phyloP scores from a whole-genome alignment of 2,113 vertebrate genomes.

The Oncorhynchus gorbuscha region DNA sequence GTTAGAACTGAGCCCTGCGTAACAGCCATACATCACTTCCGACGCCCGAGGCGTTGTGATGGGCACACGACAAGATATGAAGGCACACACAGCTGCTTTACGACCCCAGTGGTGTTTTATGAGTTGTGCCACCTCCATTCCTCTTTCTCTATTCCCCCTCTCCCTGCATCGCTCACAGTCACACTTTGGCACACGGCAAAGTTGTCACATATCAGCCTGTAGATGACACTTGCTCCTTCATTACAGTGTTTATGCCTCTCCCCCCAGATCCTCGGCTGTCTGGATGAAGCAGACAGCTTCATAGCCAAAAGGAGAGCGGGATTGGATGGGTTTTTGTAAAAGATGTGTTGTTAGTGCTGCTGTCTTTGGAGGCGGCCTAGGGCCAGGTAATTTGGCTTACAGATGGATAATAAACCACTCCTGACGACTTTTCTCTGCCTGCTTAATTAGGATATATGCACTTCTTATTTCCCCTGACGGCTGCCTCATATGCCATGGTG shows the following conservation, averaged over 20 bases:
- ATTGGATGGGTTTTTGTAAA: slow-evolving; percentile 14
- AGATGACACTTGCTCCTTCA: slow-evolving; percentile 14
- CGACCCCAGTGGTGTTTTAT: slow-evolving; percentile 21
- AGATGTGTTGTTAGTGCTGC: slow-evolving; percentile 18
- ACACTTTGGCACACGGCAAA: not conserved
- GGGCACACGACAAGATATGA: not conserved
- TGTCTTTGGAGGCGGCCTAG: slow-evolving; percentile 20
- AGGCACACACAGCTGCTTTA: slow-evolving; percentile 17
- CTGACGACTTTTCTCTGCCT: slow-evolving; percentile 5
- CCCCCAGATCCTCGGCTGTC: slow-evolving; percentile 14
- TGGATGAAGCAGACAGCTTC: slow-evolving; percentile 8
- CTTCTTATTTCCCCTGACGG: not conserved
- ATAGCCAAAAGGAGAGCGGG: not conserved
- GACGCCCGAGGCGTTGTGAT: slow-evolving; percentile 29
- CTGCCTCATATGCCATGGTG: not conserved
- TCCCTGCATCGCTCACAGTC: not conserved
- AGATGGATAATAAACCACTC: slow-evolving; percentile 24
- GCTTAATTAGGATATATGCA: slow-evolving; percentile 5
- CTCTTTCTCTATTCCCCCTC: not conserved
- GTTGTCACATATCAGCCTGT: slow-evolving; percentile 12
- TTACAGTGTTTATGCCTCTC: not conserved
- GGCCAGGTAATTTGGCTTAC: slow-evolving; percentile 29
- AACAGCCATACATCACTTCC: slow-evolving; percentile 40
- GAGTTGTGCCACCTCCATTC: not conserved
- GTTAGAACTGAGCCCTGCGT: not conserved